phyloP scores from a whole-genome alignment of 2,888 invertebrate genomes.

The Tenodera sinensis region DNA sequence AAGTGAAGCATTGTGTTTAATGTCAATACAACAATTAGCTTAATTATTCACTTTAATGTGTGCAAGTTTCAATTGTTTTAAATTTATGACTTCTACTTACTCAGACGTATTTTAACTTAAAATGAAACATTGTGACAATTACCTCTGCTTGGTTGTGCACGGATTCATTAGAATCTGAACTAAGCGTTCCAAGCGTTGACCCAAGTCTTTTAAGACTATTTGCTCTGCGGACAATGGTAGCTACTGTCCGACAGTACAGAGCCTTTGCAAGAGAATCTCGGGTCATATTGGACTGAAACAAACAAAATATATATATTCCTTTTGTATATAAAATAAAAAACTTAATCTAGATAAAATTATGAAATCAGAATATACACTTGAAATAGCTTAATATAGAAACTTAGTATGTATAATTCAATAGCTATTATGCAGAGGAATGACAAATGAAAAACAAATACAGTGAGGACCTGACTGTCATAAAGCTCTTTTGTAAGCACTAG shows the following conservation, averaged over 20 bases:
- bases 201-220: conserved; percentile 81
- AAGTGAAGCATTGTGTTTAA: too few relatives aligned
- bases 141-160: conserved; percentile 80
- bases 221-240: conserved; percentile 87
- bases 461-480: too few relatives aligned
- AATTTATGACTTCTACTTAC: too few relatives aligned
- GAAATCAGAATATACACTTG: too few relatives aligned
- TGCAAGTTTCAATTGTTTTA: too few relatives aligned
- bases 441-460: too few relatives aligned
- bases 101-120: neutral
- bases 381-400: too few relatives aligned
- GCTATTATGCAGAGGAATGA: too few relatives aligned
- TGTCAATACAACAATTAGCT: too few relatives aligned
- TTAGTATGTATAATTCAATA: too few relatives aligned
- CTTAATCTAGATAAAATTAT: neutral
- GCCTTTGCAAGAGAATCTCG: conserved; percentile 88
- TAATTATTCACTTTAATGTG: too few relatives aligned
- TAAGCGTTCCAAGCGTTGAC: conserved; percentile 65
- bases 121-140: conserved; percentile 17
- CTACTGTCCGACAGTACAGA: conserved; percentile 89
- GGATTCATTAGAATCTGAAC: conserved; percentile 89
- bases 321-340: neutral
- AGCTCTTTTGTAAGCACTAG: too few relatives aligned
- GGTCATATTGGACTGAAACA: conserved; percentile 69
- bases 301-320: neutral